These are phyloP conservation scores for Trichechus manatus DNA, from an alignment of 2,113 vertebrate species.

Conservation along the genomic window DNA sequence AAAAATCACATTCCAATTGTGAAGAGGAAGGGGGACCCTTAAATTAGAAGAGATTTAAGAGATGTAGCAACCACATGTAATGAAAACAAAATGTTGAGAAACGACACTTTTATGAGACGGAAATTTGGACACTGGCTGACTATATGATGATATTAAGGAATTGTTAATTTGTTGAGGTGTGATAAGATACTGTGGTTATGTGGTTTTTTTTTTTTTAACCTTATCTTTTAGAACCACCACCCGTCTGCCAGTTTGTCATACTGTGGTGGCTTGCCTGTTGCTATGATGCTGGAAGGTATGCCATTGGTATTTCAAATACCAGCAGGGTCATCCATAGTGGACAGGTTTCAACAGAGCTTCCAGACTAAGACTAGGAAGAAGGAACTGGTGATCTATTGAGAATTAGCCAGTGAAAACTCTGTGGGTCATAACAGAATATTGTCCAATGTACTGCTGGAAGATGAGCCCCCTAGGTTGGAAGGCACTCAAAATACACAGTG, in stretches of 20 bases:
- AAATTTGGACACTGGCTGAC: neutral
- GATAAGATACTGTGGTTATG: neutral
- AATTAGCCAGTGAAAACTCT: too few relatives aligned
- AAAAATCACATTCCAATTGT: neutral
- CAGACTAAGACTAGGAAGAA: too few relatives aligned
- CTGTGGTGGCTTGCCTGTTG: neutral
- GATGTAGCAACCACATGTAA: neutral
- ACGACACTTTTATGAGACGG: neutral
- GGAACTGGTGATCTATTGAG: too few relatives aligned
- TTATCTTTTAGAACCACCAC: neutral
- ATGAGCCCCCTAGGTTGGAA: too few relatives aligned
- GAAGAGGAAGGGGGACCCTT: neutral
- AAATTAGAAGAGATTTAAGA: neutral
- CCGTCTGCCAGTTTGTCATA: neutral
- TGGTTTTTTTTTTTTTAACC: too few relatives aligned
- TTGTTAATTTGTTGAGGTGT: neutral
- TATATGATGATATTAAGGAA: neutral
- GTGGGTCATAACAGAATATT: too few relatives aligned
- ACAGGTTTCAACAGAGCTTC: too few relatives aligned
- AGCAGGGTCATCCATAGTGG: neutral
- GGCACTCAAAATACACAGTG: too few relatives aligned
- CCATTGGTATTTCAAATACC: neutral
- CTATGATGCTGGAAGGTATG: neutral
- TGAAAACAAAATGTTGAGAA: neutral
- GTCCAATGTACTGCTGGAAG: too few relatives aligned